These are phyloP conservation scores for Apocheima hispidaria DNA, from an alignment of 2,888 invertebrate species.

Conservation along the genomic window DNA sequence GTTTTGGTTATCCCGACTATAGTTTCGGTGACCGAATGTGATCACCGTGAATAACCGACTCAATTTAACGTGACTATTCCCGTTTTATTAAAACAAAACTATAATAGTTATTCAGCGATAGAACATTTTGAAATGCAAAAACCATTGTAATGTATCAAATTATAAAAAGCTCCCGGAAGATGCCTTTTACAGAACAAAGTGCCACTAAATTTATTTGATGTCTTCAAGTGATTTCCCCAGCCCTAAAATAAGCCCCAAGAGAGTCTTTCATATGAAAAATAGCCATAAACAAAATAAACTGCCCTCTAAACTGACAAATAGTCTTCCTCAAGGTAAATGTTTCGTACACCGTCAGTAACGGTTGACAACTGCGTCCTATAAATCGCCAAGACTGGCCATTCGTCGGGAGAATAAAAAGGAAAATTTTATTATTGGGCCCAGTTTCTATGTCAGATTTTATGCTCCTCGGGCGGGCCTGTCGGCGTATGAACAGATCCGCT, in stretches of 20 bases:
- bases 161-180: constrained; percentile 20
- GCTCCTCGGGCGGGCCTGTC: constrained; percentile 57
- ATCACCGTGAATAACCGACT: no score
- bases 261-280: constrained; percentile 42
- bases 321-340: constrained; percentile 51
- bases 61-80: no score
- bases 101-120: not conserved
- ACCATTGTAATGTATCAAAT: not conserved
- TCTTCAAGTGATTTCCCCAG: constrained; percentile 40
- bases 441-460: constrained; percentile 67
- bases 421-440: constrained; percentile 66
- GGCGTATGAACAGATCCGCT: constrained; percentile 67
- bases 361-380: constrained; percentile 54
- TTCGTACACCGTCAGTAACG: constrained; percentile 47
- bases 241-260: constrained; percentile 38
- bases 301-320: constrained; percentile 45
- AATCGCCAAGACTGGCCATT: constrained; percentile 53
- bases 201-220: constrained; percentile 38
- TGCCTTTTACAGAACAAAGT: constrained; percentile 31
- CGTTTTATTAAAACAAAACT: not conserved
- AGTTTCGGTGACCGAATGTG: no score
- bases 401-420: constrained; percentile 61
- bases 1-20: no score
- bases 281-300: constrained; percentile 44
- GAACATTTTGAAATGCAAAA: not conserved